Base-by-base conservation (phyloP, 2,113 vertebrate genomes). In the Macrotis lagotis region DNA sequence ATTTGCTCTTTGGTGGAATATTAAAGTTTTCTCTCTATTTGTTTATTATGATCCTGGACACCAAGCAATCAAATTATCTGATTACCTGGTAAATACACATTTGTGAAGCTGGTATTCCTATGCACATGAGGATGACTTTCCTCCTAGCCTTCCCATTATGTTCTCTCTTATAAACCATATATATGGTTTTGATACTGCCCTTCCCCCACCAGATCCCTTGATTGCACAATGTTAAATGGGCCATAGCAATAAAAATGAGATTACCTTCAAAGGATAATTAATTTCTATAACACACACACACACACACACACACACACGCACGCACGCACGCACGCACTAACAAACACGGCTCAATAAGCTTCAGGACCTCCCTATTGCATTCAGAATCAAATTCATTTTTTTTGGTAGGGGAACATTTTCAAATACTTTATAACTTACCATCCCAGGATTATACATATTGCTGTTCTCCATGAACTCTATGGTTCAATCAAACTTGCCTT, bases 1-100 rank as follows among this genome's bases (percentile, higher is more conserved):
- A 3, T 49, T 8, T 31, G 6, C 31, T 51, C 48, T 95, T 2
- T 94, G 0, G 14, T 74, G 94, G 74, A 94, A 59, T 95, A 93
- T 66, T 55, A 94, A 51, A 53, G 59, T 74, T n/a, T n/a, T 14
- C 0, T 95, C 88, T 31, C 48, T 25, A 95, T 88, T 37, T 96
- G 44, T 95, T 96, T 49, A 92, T 91, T 94, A 7, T 25, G 48
- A 59, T 2, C 0, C 0, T 94, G 90, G 49, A 51, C 14, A 49
- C n/a, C 90, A 93, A 90, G 50, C 25, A 55, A 51, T 1, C 22
- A 0, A 93, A 92, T 0, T 59, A 12, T 48, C 51, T 90, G 8
- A 25, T 2, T 48, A 83, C n/a, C n/a, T 0, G 53, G 37, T 3
- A 50, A 53, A 88, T 89, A 22, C 59, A 83, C 31, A 25, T 25